Base-by-base conservation (phyloP, 2,888 invertebrate species). In the Megaustenia siamemsis region DNA sequence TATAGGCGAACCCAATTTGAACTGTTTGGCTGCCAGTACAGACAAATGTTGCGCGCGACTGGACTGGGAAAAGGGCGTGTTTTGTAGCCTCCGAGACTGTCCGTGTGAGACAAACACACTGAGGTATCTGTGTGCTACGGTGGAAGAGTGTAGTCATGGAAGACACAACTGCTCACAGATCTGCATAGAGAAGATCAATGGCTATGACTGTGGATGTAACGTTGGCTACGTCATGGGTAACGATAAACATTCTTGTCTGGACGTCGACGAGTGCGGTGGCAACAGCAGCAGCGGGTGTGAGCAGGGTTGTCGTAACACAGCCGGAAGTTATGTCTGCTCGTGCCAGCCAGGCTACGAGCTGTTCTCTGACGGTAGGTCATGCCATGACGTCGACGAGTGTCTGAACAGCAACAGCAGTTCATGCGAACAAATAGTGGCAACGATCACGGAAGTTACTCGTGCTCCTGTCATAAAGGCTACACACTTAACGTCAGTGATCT, bases 221-320 rank as follows among this genome's bases (percentile, higher is more conserved):
- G 5, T 4, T 12, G 79, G 79, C 8, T 93, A 89, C 86, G 75
- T 89, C 43, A 88, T 93, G n/a, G 79, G 24, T 43, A 12, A n/a
- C 18, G 84, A 81, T 32, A 35, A 21, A 6, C 0, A 49, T n/a
- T 76, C 85, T 0, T 85, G 85, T 35, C 5, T 28, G 10, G 69
- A 77, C 10, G 5, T 32, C 4, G 35, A 53, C 21, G 53, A 53
- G 53, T 53, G 75, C 35, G n/a, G n/a, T n/a, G 21, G 1, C 1
- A 10, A 12, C 24, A 18, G 43, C 12, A n/a, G 73, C 28, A 12
- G 53, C 35, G 1, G 4, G 1, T 53, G 53, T 35, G 4, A 18
- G 21, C 86, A 86, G 12, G 66, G 66, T 0, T 89, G 89, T n/a
- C 81, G 81, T 68, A 88, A 89, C 82, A 83, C 78, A 8, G 80